These are phyloP conservation scores for Hermaeophaga mercurialis DNA, from an alignment of 2,888 invertebrate genomes.

Conservation along the genomic window DNA sequence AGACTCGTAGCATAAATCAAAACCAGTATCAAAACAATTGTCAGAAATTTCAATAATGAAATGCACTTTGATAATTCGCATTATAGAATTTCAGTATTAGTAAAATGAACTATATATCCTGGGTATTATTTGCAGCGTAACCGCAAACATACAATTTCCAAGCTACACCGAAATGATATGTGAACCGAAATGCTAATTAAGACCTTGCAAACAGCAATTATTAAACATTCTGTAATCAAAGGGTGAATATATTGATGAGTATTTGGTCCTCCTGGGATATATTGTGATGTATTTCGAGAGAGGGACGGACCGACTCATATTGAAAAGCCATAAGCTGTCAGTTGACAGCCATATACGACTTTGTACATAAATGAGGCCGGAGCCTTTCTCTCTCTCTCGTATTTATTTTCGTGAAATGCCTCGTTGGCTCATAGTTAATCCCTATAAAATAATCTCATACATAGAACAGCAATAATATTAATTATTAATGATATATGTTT, in stretches of 20 bases:
- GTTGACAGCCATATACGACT: no score
- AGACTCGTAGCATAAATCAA: slow-evolving; percentile 15
- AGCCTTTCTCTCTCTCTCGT: no score
- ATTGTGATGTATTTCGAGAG: no score
- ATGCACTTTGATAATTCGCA: slow-evolving; percentile 6
- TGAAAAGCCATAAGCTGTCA: no score
- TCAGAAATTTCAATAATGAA: background rate
- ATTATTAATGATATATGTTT: no score
- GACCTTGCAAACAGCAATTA: slow-evolving; percentile 28
- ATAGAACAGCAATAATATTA: no score
- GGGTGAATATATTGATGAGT: slow-evolving; percentile 30
- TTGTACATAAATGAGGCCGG: no score
- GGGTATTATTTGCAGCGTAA: slow-evolving; percentile 18
- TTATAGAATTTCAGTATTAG: slow-evolving; percentile 7
- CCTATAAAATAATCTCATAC: no score
- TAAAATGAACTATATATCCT: slow-evolving; percentile 1
- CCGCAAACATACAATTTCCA: slow-evolving; percentile 17
- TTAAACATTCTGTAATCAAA: slow-evolving; percentile 26
- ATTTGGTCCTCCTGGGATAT: slow-evolving; percentile 14
- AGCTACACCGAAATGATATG: slow-evolving; percentile 16
- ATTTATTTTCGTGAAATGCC: no score
- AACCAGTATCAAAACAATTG: background rate
- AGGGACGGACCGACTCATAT: no score
- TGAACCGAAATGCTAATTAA: slow-evolving; percentile 22
- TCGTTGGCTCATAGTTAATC: no score